Percentiles rank a stretch among this genome's conserved stretches.
Evolutionary conservation across 2,797 vertebrate genomes (phyloP).

Genomic region (Adelosebastes latens): DNA sequence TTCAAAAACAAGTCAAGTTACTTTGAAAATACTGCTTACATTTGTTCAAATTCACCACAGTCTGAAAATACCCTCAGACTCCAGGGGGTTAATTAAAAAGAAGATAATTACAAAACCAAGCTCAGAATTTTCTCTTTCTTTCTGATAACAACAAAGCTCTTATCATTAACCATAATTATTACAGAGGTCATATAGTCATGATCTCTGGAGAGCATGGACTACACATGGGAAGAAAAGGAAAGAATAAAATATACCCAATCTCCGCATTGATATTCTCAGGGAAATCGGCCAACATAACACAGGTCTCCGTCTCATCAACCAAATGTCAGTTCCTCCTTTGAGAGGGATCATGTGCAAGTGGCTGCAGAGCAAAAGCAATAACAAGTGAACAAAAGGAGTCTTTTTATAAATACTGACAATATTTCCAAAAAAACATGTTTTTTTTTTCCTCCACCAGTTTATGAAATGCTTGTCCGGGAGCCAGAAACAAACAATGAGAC

Average conservation of each 20-base stretch:
- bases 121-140: neutral
- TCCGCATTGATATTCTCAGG: neutral
- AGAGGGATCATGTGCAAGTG: slow-evolving; percentile 5
- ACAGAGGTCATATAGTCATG: neutral
- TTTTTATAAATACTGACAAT: slow-evolving; percentile 3
- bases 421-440: neutral
- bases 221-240: neutral
- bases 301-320: slow-evolving; percentile 3
- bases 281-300: neutral
- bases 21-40: neutral
- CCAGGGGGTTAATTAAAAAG: neutral
- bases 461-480: neutral
- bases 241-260: neutral
- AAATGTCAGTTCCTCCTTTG: slow-evolving; percentile 16
- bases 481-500: slow-evolving; percentile 9
- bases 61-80: neutral
- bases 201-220: neutral
- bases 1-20: neutral
- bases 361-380: slow-evolving; percentile 5
- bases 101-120: neutral
- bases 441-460: neutral
- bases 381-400: neutral
- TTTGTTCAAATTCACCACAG: too few species aligned
- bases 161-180: neutral
- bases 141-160: neutral